Percentiles rank a stretch among this genome's conserved stretches.
Evolutionary conservation across 2,888 invertebrate species (phyloP).

Genomic region (Lydus trimaculatus): DNA sequence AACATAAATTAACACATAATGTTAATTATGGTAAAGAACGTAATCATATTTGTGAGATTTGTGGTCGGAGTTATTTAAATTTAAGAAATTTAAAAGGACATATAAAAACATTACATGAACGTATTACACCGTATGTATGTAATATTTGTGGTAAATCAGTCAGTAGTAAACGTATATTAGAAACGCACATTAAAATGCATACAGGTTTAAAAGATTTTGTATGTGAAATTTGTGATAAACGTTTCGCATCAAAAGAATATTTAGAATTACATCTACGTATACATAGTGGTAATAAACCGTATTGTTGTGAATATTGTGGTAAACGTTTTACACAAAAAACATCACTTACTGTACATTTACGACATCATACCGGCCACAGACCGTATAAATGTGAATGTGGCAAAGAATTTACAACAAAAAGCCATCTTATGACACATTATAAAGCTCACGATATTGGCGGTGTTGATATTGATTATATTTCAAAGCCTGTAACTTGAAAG

Average conservation of each 20-base stretch:
- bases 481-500: conserved; percentile 33
- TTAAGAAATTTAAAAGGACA: conserved; percentile 50
- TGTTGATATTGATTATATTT: conserved; percentile 51
- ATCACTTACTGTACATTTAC: conserved; percentile 64
- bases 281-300: conserved; percentile 66
- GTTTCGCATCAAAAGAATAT: conserved; percentile 58
- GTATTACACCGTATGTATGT: conserved; percentile 47
- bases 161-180: conserved; percentile 51
- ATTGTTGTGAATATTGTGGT: conserved; percentile 65
- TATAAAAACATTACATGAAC: conserved; percentile 46
- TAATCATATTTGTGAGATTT: conserved; percentile 57
- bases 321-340: conserved; percentile 67
- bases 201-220: conserved; percentile 53
- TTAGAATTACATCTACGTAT: conserved; percentile 65
- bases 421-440: conserved; percentile 66
- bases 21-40: conserved; percentile 45
- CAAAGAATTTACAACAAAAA: conserved; percentile 66
- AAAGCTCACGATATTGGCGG: conserved; percentile 62
- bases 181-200: conserved; percentile 58
- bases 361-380: conserved; percentile 66
- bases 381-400: conserved; percentile 66
- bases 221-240: conserved; percentile 48
- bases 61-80: conserved; percentile 61
- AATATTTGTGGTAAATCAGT: conserved; percentile 56
- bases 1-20: conserved; percentile 49